These are phyloP conservation scores for Drosophila borborema DNA, from an alignment of 2,888 invertebrate genomes.

Conservation along the genomic window DNA sequence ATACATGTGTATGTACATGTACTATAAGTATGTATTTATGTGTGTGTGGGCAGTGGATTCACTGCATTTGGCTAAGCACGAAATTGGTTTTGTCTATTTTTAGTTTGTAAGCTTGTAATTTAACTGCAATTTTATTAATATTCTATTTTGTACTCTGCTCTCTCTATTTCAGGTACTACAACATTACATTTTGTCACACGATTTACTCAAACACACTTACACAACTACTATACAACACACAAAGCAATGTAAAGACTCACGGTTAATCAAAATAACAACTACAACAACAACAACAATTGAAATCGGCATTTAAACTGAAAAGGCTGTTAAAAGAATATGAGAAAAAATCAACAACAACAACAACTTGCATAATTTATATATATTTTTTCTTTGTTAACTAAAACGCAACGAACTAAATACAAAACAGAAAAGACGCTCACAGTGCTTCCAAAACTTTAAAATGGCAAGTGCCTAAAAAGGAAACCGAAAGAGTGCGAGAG, in stretches of 20 bases:
- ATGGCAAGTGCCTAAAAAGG: conserved; percentile 14
- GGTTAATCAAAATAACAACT: conserved; percentile 38
- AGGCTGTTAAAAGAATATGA: conserved; percentile 44
- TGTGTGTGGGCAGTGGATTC: neutral
- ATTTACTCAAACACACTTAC: conserved; percentile 17
- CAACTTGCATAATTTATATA: conserved; percentile 10
- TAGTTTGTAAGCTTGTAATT: neutral
- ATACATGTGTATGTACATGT: too few species aligned
- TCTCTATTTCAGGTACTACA: conserved; percentile 65
- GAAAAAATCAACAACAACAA: conserved; percentile 4
- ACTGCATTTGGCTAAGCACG: neutral
- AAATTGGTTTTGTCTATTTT: neutral
- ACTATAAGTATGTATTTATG: too few species aligned
- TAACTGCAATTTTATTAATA: conserved; percentile 22
- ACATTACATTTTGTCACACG: conserved; percentile 50
- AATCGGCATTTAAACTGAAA: conserved; percentile 61
- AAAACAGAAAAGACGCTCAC: conserved; percentile 23
- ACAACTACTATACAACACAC: conserved; percentile 28
- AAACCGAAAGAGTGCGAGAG: conserved; percentile 5
- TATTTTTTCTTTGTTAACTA: conserved; percentile 3
- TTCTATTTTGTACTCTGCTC: neutral
- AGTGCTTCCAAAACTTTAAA: conserved; percentile 38
- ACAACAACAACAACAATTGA: conserved; percentile 32
- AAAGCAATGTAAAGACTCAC: conserved; percentile 71
- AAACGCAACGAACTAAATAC: conserved; percentile 35